Evolutionary conservation across 2,113 vertebrate genomes (phyloP).

Genomic region (Entomyzon cyanotis): DNA sequence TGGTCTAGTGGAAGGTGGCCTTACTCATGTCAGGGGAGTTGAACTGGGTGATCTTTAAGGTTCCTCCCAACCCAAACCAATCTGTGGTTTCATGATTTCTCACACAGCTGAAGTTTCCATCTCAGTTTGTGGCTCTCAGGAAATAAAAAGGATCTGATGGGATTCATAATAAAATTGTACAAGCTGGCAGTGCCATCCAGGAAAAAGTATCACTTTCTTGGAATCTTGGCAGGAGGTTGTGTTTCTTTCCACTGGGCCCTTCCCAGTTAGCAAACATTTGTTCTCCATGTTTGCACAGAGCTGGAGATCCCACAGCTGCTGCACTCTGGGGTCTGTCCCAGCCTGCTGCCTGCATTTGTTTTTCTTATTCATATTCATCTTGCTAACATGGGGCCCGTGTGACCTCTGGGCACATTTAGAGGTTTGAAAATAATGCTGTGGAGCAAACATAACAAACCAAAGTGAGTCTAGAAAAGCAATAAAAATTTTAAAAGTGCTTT

Average conservation of each 20-base stretch:
- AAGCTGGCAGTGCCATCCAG: conserved; percentile 24
- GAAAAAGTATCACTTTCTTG: conserved; percentile 28
- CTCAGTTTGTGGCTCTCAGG: not conserved
- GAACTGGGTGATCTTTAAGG: not conserved
- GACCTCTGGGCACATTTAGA: not conserved
- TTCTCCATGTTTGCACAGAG: conserved; percentile 14
- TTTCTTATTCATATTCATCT: not conserved
- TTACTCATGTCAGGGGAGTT: not conserved
- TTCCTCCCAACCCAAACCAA: not conserved
- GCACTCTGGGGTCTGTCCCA: not conserved
- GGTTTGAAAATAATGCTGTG: not conserved
- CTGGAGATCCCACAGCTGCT: not conserved
- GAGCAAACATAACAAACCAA: not conserved
- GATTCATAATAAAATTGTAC: not conserved
- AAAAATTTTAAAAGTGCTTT: not conserved
- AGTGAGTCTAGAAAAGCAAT: not conserved
- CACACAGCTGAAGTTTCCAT: not conserved
- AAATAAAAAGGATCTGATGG: not conserved
- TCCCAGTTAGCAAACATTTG: conserved; percentile 45
- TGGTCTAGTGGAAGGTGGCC: not conserved
- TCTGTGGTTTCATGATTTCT: not conserved
- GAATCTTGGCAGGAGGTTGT: conserved; percentile 22
- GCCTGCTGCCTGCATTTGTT: not conserved
- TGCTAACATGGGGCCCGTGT: not conserved
- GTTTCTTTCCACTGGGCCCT: conserved; percentile 32